Base-by-base conservation (phyloP, 2,888 invertebrate species). In the Scelioninae gen. 1 region DNA sequence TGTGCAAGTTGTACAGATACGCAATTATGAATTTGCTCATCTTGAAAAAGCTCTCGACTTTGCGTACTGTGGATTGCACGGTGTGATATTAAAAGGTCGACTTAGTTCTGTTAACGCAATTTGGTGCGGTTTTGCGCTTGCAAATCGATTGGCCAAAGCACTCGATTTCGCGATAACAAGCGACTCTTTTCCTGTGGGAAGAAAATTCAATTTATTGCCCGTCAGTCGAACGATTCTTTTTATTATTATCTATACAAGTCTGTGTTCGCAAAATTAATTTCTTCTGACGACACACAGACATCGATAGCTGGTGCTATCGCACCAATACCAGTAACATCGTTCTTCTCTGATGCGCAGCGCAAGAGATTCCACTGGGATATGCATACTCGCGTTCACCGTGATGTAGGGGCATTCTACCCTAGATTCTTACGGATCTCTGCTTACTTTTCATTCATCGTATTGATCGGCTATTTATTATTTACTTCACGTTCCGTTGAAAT, bases 191-290 rank as follows among this genome's bases (percentile, higher is more conserved):
- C 62, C 72, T 43, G 43, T 62, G 72, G 72, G 43, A 72, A 49
- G 62, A 31, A 62, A 72, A 72, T 72, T 72, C 72, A 60, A 63
- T 63, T 63, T 63, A 63, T 63, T 47, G 53, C 62, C 72, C 72
- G 72, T 72, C 72, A 72, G 43, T 51, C 53, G 62, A 62, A 43
- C 62, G 62, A 62, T 72, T 72, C 72, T 63, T 74, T 74, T 56
- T 56, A 32, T 74, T 72, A 72, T 72, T 55, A 63, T 74, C 63
- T 32, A 55, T 29, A 55, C 55, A 55, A 74, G 29, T 53, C 23
- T 45, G 45, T 23, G 56, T 60, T 60, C 60, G 51, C 60, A 13
- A 56, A 75, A 75, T 75, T 63, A 75, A 56, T 75, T 56, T 65
- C 75, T 65, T 75, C 65, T 65, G 38, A 29, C 71, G 16, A 56